Base-by-base conservation (phyloP, 2,888 invertebrate species). In the Nemapogon koenigi region DNA sequence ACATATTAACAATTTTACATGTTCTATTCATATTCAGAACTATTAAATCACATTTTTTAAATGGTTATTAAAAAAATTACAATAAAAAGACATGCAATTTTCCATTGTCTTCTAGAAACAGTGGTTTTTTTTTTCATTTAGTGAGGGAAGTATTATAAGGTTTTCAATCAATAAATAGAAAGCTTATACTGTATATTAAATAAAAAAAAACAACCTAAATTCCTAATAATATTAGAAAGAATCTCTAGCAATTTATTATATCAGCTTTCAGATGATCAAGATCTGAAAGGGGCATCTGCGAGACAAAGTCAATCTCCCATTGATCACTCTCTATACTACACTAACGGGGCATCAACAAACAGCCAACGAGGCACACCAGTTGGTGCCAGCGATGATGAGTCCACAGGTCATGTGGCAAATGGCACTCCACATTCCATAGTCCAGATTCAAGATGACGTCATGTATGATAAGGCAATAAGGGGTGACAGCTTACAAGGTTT, bases 351-450 rank as follows among this genome's bases (percentile, higher is more conserved):
- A n/a, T 53, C 63, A 2, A 52, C 70, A 13, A 73, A 73, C 40
- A 64, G 55, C 37, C 75, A 64, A 42, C 51, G 79, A 44, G 79
- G 71, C 11, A 68, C 71, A 1, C 80, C 80, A 1, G 75, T 66
- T 2, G 80, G 80, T 7, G 80, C 81, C 10, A 78, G 76, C 49
- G 68, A 81, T 47, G 83, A 81, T 47, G 82, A 78, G 46, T 65
- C 75, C n/a, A 65, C 66, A 19, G 60, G 55, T 46, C 59, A 69
- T 15, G 54, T 46, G 40, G 62, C 76, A 22, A 81, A 81, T n/a
- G 80, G 82, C 43, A 80, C 83, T 7, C 83, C 86, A 51, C 87
- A 88, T 76, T 87, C 88, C 44, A 80, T 88, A 41, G 85, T 88
- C 11, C 85, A 87, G 61, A 85, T 88, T 16, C 81, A 83, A 41